A percentile compares a stretch with the other conserved stretches of the same genome.
phyloP scores from a whole-genome alignment of 1,140 invertebrate genomes.

The Heliothis subflexa region DNA sequence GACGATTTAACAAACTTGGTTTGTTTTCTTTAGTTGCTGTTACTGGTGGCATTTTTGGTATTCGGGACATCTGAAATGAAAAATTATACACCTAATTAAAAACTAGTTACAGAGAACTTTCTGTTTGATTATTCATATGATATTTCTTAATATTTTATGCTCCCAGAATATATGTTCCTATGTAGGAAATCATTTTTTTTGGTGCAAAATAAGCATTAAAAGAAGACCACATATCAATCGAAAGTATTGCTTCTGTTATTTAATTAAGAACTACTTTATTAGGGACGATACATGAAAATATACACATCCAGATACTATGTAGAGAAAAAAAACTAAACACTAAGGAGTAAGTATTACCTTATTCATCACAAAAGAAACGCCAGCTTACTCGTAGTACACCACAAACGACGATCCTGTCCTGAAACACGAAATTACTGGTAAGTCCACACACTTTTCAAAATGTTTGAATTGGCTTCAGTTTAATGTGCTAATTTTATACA shows the following conservation, averaged over 20 bases:
- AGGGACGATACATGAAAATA: too few species aligned
- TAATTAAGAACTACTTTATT: too few species aligned
- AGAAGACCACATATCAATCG: too few species aligned
- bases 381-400: neutral
- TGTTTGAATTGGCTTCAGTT: neutral
- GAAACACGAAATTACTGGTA: constrained; percentile 11
- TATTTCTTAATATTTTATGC: too few species aligned
- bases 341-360: neutral
- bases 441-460: neutral
- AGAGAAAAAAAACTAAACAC: neutral
- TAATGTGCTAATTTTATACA: neutral
- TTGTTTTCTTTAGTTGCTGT: constrained; percentile 74
- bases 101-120: too few species aligned
- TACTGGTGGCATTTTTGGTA: constrained; percentile 72
- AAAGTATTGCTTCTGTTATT: too few species aligned
- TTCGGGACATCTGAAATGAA: constrained; percentile 80
- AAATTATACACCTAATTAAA: constrained; percentile 8
- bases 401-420: constrained; percentile 25
- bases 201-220: too few species aligned
- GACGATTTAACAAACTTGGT: constrained; percentile 63
- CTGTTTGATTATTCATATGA: too few species aligned
- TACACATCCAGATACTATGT: neutral
- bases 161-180: too few species aligned
- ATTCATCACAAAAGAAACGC: constrained; percentile 23
- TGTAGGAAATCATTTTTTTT: too few species aligned